Percentiles rank a stretch among this genome's conserved stretches.
These are phyloP conservation scores for Cheilosia grossa DNA, from an alignment of 2,888 invertebrate species.

Conservation along the genomic window DNA sequence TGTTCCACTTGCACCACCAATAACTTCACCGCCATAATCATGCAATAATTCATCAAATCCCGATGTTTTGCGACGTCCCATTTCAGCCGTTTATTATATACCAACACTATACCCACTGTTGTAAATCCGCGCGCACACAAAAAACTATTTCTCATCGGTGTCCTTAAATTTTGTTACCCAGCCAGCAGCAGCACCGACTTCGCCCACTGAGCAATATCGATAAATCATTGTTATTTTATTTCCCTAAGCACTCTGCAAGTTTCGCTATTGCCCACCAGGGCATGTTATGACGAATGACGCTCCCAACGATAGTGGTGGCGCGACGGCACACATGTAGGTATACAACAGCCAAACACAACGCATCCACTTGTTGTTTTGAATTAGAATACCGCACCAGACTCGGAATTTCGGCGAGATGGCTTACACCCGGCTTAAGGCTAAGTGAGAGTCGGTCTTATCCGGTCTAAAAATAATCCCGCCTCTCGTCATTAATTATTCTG, in stretches of 20 bases:
- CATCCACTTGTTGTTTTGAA: slow-evolving; percentile 65
- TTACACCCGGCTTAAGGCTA: slow-evolving; percentile 28
- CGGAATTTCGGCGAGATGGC: slow-evolving; percentile 18
- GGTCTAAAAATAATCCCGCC: slow-evolving; percentile 46
- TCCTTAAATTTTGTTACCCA: slow-evolving; percentile 47
- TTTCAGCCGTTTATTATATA: slow-evolving; percentile 19
- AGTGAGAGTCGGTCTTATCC: slow-evolving; percentile 56
- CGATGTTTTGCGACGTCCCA: background rate
- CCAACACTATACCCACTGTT: background rate
- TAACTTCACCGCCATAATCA: slow-evolving; percentile 8
- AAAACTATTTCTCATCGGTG: slow-evolving; percentile 43
- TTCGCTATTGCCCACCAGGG: slow-evolving; percentile 67
- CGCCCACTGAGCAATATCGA: slow-evolving; percentile 30
- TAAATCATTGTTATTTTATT: slow-evolving; percentile 70
- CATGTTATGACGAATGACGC: slow-evolving; percentile 56
- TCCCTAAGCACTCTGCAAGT: slow-evolving; percentile 65
- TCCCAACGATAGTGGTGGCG: slow-evolving; percentile 3
- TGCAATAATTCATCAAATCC: slow-evolving; percentile 47
- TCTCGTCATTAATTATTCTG: slow-evolving; percentile 55
- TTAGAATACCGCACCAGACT: slow-evolving; percentile 50
- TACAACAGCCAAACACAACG: slow-evolving; percentile 22
- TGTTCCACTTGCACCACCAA: background rate
- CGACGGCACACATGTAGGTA: background rate
- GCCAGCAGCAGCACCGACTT: slow-evolving; percentile 6
- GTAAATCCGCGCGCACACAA: background rate